Percentiles rank a stretch among this genome's conserved stretches.
Evolutionary conservation across 2,797 vertebrate species (phyloP).

Genomic region (Megaceryle alcyon): DNA sequence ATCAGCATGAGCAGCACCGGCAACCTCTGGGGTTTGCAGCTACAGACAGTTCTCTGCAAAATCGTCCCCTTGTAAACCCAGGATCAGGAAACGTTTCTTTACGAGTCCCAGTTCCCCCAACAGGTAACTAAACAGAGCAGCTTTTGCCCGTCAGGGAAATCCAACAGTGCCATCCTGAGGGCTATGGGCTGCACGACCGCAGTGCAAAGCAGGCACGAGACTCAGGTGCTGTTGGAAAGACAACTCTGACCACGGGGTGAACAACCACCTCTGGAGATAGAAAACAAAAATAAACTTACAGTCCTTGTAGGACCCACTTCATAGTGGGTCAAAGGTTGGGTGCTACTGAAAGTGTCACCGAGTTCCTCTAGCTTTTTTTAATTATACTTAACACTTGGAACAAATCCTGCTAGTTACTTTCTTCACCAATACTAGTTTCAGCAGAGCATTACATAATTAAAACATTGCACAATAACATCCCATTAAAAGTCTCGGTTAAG

Average conservation of each 20-base stretch:
- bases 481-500: slow-evolving; percentile 66
- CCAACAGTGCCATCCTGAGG: slow-evolving; percentile 46
- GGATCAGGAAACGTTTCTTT: rapidly evolving
- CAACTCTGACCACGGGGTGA: rapidly evolving
- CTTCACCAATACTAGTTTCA: slow-evolving; percentile 1
- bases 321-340: not conserved
- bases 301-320: not conserved
- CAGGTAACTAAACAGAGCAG: not conserved
- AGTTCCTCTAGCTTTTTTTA: not conserved
- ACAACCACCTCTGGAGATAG: not conserved
- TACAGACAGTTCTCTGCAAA: not conserved
- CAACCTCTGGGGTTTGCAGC: not conserved
- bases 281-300: not conserved
- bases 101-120: not conserved
- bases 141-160: not conserved
- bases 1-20: not conserved
- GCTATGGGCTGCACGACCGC: not conserved
- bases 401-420: not conserved
- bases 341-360: not conserved
- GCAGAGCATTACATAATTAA: slow-evolving; percentile 47
- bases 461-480: slow-evolving; percentile 72
- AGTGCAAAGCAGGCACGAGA: not conserved
- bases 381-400: not conserved
- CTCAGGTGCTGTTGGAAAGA: rapidly evolving
- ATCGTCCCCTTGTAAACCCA: not conserved